phyloP scores from a whole-genome alignment of 2,888 invertebrate genomes.

The Zeuzera pyrina region DNA sequence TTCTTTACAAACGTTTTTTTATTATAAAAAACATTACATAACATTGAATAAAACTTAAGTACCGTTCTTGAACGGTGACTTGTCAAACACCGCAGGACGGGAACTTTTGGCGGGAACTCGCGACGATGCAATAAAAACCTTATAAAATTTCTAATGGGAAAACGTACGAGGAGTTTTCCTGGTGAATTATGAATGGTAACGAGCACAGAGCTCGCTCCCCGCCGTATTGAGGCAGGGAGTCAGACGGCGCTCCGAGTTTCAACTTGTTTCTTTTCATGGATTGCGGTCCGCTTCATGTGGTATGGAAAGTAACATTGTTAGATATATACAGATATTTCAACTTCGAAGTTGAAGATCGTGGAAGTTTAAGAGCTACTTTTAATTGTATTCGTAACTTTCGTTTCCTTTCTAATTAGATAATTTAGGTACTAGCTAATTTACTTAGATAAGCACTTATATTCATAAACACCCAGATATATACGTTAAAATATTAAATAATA shows the following conservation, averaged over 20 bases:
- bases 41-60: too few relatives aligned
- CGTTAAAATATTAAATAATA: too few relatives aligned
- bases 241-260: conserved; percentile 41
- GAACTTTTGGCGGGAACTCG: conserved; percentile 42
- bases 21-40: too few relatives aligned
- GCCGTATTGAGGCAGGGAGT: conserved; percentile 27
- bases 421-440: too few relatives aligned
- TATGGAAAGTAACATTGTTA: conserved; percentile 55
- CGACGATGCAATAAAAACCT: conserved; percentile 61
- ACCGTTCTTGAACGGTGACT: conserved; percentile 16
- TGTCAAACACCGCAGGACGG: conserved; percentile 35
- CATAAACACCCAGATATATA: too few relatives aligned
- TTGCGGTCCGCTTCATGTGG: conserved; percentile 38
- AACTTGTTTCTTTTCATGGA: conserved; percentile 61
- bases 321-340: conserved; percentile 29
- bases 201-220: conserved; percentile 44
- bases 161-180: conserved; percentile 66
- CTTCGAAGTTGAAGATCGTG: conserved; percentile 27
- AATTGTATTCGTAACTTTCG: neutral
- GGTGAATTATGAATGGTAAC: conserved; percentile 72
- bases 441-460: too few relatives aligned
- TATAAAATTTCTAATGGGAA: conserved; percentile 71
- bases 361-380: too few relatives aligned
- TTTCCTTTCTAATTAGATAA: neutral
- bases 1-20: too few relatives aligned